A percentile compares a stretch with the other conserved stretches of the same genome.
Evolutionary conservation across 1,140 invertebrate species (phyloP).

Genomic region (Latrodectus geometricus): DNA sequence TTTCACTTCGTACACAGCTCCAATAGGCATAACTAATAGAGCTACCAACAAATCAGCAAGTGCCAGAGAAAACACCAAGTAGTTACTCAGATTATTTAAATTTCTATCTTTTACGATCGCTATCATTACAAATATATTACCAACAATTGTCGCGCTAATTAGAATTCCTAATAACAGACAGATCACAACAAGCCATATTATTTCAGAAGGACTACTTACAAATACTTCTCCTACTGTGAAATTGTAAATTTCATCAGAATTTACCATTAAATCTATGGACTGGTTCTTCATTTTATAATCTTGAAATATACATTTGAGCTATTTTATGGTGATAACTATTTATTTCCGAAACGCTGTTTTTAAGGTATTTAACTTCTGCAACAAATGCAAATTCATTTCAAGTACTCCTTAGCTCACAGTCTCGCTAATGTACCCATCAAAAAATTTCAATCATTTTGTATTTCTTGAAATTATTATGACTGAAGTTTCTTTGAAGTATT

Average conservation of each 20-base stretch:
- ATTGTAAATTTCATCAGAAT: constrained; percentile 16
- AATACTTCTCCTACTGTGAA: constrained; percentile 48
- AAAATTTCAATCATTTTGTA: too few relatives aligned
- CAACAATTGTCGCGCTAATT: constrained; percentile 70
- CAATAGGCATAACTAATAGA: constrained; percentile 86
- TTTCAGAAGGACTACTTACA: constrained; percentile 5
- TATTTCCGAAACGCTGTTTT: too few relatives aligned
- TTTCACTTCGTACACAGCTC: constrained; percentile 82
- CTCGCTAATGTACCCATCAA: too few relatives aligned
- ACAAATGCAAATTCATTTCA: too few relatives aligned
- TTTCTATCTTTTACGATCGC: constrained; percentile 90
- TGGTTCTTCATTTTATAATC: background rate
- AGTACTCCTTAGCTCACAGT: too few relatives aligned
- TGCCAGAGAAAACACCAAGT: constrained; percentile 86
- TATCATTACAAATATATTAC: constrained; percentile 94
- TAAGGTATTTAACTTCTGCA: too few relatives aligned
- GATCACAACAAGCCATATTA: constrained; percentile 27
- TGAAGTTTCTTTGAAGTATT: too few relatives aligned
- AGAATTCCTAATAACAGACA: constrained; percentile 49
- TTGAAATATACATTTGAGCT: background rate
- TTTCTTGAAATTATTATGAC: too few relatives aligned
- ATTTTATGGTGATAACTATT: too few relatives aligned
- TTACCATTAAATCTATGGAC: background rate
- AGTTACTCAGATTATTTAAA: constrained; percentile 87
- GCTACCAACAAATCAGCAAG: constrained; percentile 88